Base-by-base conservation (phyloP, 2,113 vertebrate genomes). In the Lates calcarifer region DNA sequence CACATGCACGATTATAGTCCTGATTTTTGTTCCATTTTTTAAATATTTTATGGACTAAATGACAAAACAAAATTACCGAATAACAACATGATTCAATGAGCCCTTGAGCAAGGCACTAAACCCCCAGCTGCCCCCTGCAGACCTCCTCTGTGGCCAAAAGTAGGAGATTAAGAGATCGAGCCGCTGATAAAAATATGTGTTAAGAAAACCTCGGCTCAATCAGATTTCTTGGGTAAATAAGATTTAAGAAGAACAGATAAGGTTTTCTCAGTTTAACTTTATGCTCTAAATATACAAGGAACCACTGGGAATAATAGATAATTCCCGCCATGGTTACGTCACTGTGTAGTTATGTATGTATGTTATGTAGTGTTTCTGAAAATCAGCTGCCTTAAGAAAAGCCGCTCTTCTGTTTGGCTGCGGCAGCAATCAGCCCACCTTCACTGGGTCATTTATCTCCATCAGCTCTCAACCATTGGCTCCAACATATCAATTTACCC, bases 401-500 rank as follows among this genome's bases (percentile, higher is more conserved):
- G 15, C 43, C 39, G 28, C 14, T 24, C 6, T n/a, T n/a, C 45
- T 62, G 28, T 66, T 33, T 57, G 53, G 22, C 65, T 62, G 35
- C 37, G 15, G 56, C 10, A 11, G n/a, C 65, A 56, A 47, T 74
- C 39, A 26, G 62, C 7, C 14, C 45, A 3, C 24, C 43, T n/a
- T 60, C 29, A 72, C 7, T 1, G n/a, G 20, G 57, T 18, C 41
- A 55, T 77, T 90, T 45, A 81, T 73, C 69, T 71, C 33, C 11
- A 53, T 85, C 76, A 84, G 56, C 71, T 70, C 57, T 63, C 2
- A 39, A 28, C 72, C 60, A 75, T 13, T 57, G 72, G 53, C 53
- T 41, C 74, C 77, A 24, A 56, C 57, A 35, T 75, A 29, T 78
- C 41, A 53, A 71, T 83, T 67, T 62, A 76, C 72, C 83, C 61